Conservation (phyloP, 2,797 vertebrate species). For the Zalophus californianus region DNA sequence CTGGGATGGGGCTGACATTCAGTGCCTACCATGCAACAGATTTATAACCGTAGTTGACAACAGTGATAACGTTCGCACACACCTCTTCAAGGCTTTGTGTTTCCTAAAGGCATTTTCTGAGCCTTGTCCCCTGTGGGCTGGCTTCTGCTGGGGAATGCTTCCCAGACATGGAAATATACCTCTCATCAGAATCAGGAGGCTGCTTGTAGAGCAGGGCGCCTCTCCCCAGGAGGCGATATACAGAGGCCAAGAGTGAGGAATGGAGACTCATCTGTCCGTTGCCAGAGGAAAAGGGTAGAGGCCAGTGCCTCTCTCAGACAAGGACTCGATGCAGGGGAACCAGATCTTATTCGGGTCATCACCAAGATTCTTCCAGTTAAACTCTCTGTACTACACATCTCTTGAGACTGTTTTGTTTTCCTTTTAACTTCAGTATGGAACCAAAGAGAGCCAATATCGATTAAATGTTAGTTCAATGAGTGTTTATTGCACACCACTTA, state of each 20-base stretch:
- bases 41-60: neutral
- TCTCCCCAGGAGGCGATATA: fast-evolving
- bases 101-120: neutral
- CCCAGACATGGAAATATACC: neutral
- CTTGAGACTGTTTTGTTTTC: neutral
- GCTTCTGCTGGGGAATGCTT: neutral
- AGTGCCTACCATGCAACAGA: fast-evolving
- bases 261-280: too few relatives aligned
- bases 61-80: fast-evolving
- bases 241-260: neutral
- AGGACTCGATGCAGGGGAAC: neutral
- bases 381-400: neutral
- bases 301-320: neutral
- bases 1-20: neutral
- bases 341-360: neutral
- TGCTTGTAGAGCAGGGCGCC: neutral
- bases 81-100: neutral
- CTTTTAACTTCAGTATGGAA: neutral
- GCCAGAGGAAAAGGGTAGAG: neutral
- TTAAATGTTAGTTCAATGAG: neutral
- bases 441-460: neutral
- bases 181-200: neutral
- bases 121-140: neutral
- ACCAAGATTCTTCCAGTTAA: neutral
- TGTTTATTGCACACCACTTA: neutral